Base-by-base conservation (phyloP, 2,888 invertebrate genomes). In the Labia minor region DNA sequence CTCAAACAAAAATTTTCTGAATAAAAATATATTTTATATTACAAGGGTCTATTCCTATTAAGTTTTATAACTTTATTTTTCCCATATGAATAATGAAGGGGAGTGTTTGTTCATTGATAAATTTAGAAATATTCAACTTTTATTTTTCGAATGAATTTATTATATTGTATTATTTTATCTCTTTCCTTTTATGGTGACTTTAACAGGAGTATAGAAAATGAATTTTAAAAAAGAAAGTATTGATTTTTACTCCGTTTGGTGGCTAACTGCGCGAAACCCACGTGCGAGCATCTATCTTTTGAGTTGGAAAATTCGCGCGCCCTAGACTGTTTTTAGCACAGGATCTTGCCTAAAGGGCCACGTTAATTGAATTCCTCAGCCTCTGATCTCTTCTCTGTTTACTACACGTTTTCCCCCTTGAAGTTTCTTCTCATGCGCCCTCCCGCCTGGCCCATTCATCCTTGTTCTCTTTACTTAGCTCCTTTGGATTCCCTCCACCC, bases 331-430 rank as follows among this genome's bases (percentile, higher is more conserved):
- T 11, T 33, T 33, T 33, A 11, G 33, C 33, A 8, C 11, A 11
- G 33, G 33, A 16, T 49, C 3, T 2, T 16, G 49, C 49, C 49
- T 14, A 8, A 8, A 49, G 49, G 49, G 49, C n/a, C 49, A 16
- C 49, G 16, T 49, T 49, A 49, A 49, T 49, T 49, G 49, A 49
- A 49, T 49, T 49, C 49, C n/a, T 49, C 49, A 16, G 49, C 49
- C 49, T 49, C n/a, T 49, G 49, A 49, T 49, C 49, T 49, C 49
- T 49, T 14, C 49, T 49, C 49, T 49, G 49, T 49, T 49, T 49
- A 49, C 49, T 49, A 49, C 49, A 49, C 49, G 14, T 49, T 49
- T 16, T 49, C 49, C 49, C 33, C 49, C 49, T 49, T 49, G 49
- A 49, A 49, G 49, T 49, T 49, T 49, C 49, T 33, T 33, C 33